phyloP scores from a whole-genome alignment of 2,888 invertebrate species.

The Portevinia maculata region DNA sequence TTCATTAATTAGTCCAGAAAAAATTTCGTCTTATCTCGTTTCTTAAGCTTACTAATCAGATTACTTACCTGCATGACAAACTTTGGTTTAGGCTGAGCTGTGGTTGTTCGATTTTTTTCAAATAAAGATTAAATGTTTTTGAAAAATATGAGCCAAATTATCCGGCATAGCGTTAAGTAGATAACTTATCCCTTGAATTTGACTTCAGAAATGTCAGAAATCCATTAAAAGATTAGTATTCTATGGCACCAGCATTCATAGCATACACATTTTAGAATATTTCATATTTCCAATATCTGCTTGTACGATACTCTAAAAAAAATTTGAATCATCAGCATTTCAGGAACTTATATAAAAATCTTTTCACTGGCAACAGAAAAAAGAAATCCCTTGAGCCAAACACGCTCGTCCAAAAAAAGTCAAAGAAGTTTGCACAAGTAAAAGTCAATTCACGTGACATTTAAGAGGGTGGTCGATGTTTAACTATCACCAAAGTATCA shows the following conservation, averaged over 20 bases:
- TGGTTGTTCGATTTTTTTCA: too few species aligned
- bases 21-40: too few species aligned
- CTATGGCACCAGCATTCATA: too few species aligned
- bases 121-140: too few species aligned
- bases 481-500: slow-evolving; percentile 69
- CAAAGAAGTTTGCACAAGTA: slow-evolving; percentile 65
- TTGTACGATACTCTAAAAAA: slow-evolving; percentile 25
- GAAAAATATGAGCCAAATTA: not conserved
- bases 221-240: slow-evolving; percentile 36
- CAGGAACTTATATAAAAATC: slow-evolving; percentile 45
- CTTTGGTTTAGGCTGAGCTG: too few species aligned
- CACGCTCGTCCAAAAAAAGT: slow-evolving; percentile 43
- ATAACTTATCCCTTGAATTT: not conserved
- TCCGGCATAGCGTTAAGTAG: not conserved
- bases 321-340: slow-evolving; percentile 44
- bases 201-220: slow-evolving; percentile 5
- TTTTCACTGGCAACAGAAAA: slow-evolving; percentile 28
- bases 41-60: too few species aligned
- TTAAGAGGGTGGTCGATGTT: slow-evolving; percentile 50
- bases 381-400: slow-evolving; percentile 45
- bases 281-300: slow-evolving; percentile 20
- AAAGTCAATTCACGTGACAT: slow-evolving; percentile 72
- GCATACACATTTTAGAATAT: slow-evolving; percentile 28
- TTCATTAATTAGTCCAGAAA: too few species aligned
- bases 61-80: too few species aligned